Conservation (phyloP, 2,888 invertebrate genomes). For the Ectropis crepuscularia region DNA sequence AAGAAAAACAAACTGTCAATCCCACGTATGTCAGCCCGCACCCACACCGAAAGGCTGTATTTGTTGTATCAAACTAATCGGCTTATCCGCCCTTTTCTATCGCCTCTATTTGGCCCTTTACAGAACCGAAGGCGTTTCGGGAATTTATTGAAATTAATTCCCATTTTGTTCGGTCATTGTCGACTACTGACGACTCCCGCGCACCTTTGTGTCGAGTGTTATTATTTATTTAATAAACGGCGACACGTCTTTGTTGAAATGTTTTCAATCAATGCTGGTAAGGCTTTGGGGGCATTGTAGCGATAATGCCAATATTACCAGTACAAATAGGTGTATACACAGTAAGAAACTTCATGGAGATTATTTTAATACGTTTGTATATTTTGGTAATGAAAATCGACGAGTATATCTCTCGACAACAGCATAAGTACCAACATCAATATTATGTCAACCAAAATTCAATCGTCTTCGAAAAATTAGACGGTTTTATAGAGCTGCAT, state of each 20-base stretch:
- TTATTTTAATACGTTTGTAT: no score
- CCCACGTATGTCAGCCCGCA: conserved; percentile 63
- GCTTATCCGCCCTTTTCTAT: conserved; percentile 71
- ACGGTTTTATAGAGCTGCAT: no score
- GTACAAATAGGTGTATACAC: conserved; percentile 1
- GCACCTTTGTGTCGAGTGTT: conserved; percentile 66
- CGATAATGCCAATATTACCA: conserved; percentile 18
- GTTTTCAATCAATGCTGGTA: conserved; percentile 63
- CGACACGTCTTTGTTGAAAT: conserved; percentile 68
- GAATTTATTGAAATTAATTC: conserved; percentile 82
- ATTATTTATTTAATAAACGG: conserved; percentile 82
- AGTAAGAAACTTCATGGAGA: conserved; percentile 13
- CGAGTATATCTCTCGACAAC: no score
- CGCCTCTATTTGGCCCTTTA: conserved; percentile 64
- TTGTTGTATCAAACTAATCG: conserved; percentile 80
- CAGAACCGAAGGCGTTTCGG: conserved; percentile 76
- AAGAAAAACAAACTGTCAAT: conserved; percentile 63
- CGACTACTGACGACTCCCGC: conserved; percentile 66
- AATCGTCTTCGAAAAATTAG: no score
- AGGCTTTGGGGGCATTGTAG: conserved; percentile 56
- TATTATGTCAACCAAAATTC: no score
- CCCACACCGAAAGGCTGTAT: conserved; percentile 61
- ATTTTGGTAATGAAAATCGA: no score
- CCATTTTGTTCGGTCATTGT: conserved; percentile 81
- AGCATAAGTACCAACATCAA: no score